phyloP scores from a whole-genome alignment of 2,113 vertebrate genomes.

The Jaculus jaculus region DNA sequence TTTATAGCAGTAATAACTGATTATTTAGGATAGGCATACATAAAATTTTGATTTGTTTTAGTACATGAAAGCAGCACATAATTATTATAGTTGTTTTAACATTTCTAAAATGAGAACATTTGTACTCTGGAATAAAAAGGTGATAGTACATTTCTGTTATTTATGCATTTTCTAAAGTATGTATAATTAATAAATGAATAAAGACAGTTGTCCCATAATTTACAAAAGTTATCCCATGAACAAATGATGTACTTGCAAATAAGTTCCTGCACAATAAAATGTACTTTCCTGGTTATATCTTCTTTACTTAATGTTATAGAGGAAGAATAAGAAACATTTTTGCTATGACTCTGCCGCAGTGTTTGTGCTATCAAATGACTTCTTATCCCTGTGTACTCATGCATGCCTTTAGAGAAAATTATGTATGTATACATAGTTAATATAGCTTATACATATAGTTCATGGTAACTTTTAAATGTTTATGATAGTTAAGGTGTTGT shows the following conservation, averaged over 20 bases:
- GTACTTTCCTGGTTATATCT: background rate
- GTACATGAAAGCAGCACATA: background rate
- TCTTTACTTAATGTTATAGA: background rate
- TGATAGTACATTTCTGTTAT: background rate
- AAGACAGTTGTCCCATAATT: background rate
- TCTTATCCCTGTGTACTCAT: background rate
- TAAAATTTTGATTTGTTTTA: background rate
- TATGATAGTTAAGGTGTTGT: too few species aligned
- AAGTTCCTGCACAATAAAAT: conserved; percentile 7
- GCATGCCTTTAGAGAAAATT: background rate
- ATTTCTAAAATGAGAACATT: background rate
- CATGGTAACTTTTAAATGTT: background rate
- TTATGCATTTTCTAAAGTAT: background rate
- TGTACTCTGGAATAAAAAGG: background rate
- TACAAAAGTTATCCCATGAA: background rate
- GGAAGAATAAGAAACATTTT: background rate
- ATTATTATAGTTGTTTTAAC: background rate
- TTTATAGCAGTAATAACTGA: background rate
- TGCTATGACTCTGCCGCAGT: background rate
- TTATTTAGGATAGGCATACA: background rate
- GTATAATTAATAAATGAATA: background rate
- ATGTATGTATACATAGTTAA: background rate
- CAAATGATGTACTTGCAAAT: background rate
- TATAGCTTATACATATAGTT: background rate
- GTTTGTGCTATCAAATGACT: background rate